A percentile compares a stretch with the other conserved stretches of the same genome.
These are phyloP conservation scores for Drosophila pseudotalamancana DNA, from an alignment of 2,888 invertebrate genomes.

Conservation along the genomic window DNA sequence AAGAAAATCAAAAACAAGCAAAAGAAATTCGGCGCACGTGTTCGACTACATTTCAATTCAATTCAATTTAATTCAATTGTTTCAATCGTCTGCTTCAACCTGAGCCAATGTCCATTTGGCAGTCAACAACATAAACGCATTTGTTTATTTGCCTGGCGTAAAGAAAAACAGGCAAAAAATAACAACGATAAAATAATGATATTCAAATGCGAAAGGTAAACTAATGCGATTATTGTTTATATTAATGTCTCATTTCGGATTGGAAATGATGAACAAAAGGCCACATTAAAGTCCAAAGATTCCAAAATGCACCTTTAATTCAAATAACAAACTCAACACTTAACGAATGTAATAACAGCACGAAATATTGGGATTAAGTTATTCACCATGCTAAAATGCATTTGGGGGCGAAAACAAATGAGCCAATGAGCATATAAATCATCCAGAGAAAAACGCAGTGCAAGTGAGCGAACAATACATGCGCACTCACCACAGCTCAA, in stretches of 20 bases:
- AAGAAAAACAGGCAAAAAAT: slow-evolving; percentile 24
- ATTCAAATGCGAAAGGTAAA: slow-evolving; percentile 20
- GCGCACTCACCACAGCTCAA: slow-evolving; percentile 10
- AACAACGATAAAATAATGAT: slow-evolving; percentile 3
- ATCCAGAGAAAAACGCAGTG: neutral
- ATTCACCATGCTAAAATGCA: slow-evolving; percentile 17
- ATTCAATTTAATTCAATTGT: slow-evolving; percentile 27
- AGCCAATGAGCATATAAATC: slow-evolving; percentile 24
- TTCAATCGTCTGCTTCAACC: slow-evolving; percentile 31
- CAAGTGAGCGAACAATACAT: neutral
- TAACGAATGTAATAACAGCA: slow-evolving; percentile 13
- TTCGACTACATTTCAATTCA: slow-evolving; percentile 24
- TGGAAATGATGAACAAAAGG: neutral
- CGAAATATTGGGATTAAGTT: slow-evolving; percentile 4
- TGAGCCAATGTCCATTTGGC: slow-evolving; percentile 21
- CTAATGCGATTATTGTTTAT: slow-evolving; percentile 37
- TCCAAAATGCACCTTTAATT: slow-evolving; percentile 6
- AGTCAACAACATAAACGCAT: slow-evolving; percentile 27
- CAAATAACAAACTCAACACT: slow-evolving; percentile 4
- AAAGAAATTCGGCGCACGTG: slow-evolving; percentile 34
- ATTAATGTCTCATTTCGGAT: slow-evolving; percentile 11
- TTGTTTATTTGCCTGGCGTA: slow-evolving; percentile 38
- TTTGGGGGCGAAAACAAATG: slow-evolving; percentile 22
- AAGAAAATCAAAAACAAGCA: slow-evolving; percentile 19
- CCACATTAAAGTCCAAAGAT: slow-evolving; percentile 9